Conservation (phyloP, 2,797 vertebrate genomes). For the Cossypha polioptera region DNA sequence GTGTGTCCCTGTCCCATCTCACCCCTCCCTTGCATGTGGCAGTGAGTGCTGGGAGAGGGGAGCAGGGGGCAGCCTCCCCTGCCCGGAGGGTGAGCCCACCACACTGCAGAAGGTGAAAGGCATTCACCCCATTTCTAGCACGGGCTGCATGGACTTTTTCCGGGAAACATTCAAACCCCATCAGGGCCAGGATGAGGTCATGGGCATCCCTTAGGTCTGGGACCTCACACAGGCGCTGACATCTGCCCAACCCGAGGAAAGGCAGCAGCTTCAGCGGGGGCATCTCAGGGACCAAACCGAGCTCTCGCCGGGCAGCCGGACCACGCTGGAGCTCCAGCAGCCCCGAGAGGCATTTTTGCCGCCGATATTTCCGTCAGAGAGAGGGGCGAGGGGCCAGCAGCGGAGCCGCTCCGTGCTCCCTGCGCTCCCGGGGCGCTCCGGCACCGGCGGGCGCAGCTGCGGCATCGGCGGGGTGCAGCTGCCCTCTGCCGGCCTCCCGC, state of each 20-base stretch:
- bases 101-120: accelerated
- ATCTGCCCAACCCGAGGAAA: neutral
- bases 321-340: neutral
- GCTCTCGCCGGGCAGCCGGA: accelerated
- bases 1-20: neutral
- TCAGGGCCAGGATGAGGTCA: neutral
- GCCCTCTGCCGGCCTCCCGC: slow-evolving; percentile 69
- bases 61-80: neutral
- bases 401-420: accelerated
- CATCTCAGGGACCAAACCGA: neutral
- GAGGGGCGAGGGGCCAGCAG: neutral
- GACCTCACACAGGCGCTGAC: accelerated
- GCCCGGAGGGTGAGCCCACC: accelerated
- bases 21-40: accelerated
- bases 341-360: neutral
- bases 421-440: too few species aligned
- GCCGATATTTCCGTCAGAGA: neutral
- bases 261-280: neutral
- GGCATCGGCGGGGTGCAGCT: slow-evolving; percentile 18
- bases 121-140: neutral
- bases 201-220: neutral
- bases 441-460: too few species aligned
- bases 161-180: neutral
- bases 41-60: accelerated
- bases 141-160: neutral